Percentiles rank a stretch among this genome's conserved stretches.
Evolutionary conservation across 2,888 invertebrate genomes (phyloP).

Genomic region (Drosophila falleni): DNA sequence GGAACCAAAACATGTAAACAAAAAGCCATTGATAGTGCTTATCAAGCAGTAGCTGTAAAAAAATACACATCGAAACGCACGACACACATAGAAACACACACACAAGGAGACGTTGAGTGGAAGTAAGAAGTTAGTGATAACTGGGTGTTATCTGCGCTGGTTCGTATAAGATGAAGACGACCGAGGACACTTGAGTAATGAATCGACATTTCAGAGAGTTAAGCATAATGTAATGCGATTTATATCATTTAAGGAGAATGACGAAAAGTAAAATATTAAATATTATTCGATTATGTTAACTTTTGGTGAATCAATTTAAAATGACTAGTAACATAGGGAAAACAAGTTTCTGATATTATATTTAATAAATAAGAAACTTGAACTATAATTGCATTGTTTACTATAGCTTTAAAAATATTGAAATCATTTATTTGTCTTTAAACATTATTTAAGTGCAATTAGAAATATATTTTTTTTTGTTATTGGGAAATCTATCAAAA

Average conservation of each 20-base stretch:
- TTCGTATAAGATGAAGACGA: conserved; percentile 28
- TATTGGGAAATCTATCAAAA: background rate
- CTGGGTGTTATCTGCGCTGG: conserved; percentile 47
- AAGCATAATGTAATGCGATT: conserved; percentile 35
- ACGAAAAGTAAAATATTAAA: conserved; percentile 6
- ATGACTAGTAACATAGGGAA: background rate
- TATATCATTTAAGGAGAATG: conserved; percentile 27
- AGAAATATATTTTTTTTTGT: background rate
- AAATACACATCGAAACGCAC: conserved; percentile 20
- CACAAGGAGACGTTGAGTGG: conserved; percentile 31
- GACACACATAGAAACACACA: conserved; percentile 13
- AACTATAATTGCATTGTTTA: background rate
- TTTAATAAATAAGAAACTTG: too few relatives aligned
- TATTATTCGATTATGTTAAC: background rate
- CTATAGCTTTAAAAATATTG: background rate
- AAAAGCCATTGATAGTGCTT: conserved; percentile 61
- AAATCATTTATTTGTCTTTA: too few relatives aligned
- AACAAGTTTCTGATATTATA: background rate
- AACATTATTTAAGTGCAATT: background rate
- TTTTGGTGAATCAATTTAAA: too few relatives aligned
- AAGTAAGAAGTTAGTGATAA: conserved; percentile 47
- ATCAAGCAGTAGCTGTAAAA: conserved; percentile 49
- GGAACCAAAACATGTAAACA: conserved; percentile 53
- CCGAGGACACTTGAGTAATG: conserved; percentile 33
- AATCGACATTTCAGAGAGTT: conserved; percentile 38